Evolutionary conservation across 1,140 invertebrate species (phyloP).

Genomic region (Trichonephila clavipes): DNA sequence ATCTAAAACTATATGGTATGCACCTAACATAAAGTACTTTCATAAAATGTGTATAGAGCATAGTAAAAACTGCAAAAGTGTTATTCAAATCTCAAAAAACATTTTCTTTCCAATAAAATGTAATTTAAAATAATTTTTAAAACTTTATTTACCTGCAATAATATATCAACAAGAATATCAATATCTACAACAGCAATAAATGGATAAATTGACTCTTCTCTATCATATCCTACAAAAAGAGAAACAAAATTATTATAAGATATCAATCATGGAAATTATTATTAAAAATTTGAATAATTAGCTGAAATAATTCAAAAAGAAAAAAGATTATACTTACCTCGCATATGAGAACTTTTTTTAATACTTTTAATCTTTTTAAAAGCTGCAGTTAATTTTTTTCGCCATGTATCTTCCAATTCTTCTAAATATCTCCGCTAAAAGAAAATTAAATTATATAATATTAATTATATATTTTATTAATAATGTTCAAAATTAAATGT

Average conservation of each 20-base stretch:
- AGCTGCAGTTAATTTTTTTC: slow-evolving; percentile 83
- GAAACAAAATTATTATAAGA: background rate
- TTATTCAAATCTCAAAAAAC: too few relatives aligned
- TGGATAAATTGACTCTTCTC: slow-evolving; percentile 85
- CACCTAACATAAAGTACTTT: too few relatives aligned
- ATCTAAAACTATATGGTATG: too few relatives aligned
- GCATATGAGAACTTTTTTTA: slow-evolving; percentile 81
- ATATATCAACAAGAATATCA: slow-evolving; percentile 85
- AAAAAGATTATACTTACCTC: background rate
- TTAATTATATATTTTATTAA: too few relatives aligned
- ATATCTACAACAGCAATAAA: slow-evolving; percentile 87
- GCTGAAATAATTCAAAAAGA: background rate
- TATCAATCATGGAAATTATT: background rate
- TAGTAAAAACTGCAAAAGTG: too few relatives aligned
- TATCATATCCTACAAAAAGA: background rate
- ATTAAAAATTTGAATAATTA: background rate
- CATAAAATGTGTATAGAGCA: too few relatives aligned
- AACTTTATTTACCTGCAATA: slow-evolving; percentile 80
- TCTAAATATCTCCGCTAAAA: slow-evolving; percentile 77
- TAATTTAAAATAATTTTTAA: background rate
- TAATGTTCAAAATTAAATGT: too few relatives aligned
- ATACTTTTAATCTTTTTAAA: slow-evolving; percentile 87
- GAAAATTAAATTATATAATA: background rate
- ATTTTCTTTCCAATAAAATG: too few relatives aligned
- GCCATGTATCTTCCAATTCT: slow-evolving; percentile 86